Evolutionary conservation across 2,888 invertebrate genomes (phyloP).

Genomic region (Athripsodes cinereus): DNA sequence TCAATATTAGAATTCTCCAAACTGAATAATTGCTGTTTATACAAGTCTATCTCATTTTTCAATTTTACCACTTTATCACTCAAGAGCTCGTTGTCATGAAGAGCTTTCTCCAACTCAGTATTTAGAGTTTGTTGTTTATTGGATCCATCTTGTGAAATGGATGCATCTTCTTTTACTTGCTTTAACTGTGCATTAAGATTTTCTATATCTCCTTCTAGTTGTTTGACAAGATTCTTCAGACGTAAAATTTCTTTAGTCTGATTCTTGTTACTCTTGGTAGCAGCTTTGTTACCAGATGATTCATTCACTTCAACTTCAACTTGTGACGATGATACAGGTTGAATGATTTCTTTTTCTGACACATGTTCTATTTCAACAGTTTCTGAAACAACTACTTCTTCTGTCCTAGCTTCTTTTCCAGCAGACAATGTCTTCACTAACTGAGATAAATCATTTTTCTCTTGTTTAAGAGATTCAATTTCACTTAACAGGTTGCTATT

Average conservation of each 20-base stretch:
- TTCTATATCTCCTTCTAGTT: conserved; percentile 44
- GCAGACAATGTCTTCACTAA: conserved; percentile 31
- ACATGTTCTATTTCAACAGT: conserved; percentile 31
- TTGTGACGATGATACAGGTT: conserved; percentile 28
- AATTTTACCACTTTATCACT: conserved; percentile 33
- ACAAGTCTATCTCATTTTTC: conserved; percentile 34
- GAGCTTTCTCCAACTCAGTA: conserved; percentile 24
- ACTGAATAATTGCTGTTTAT: conserved; percentile 31
- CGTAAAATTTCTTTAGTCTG: conserved; percentile 49
- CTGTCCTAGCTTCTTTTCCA: conserved; percentile 18
- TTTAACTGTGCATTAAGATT: conserved; percentile 19
- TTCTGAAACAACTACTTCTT: conserved; percentile 20
- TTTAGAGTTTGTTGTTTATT: neutral
- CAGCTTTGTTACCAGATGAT: conserved; percentile 26
- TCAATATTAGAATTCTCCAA: conserved; percentile 29
- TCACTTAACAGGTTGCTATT: conserved; percentile 39
- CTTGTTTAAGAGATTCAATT: conserved; percentile 44
- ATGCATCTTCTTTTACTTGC: conserved; percentile 31
- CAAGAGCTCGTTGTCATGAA: conserved; percentile 34
- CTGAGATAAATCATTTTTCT: conserved; percentile 34
- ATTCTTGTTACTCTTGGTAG: conserved; percentile 44
- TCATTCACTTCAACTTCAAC: conserved; percentile 3
- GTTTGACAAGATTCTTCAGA: conserved; percentile 46
- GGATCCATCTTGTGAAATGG: conserved; percentile 32
- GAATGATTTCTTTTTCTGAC: conserved; percentile 34